Base-by-base conservation (phyloP, 2,113 vertebrate species). In the Zapus hudsonius region DNA sequence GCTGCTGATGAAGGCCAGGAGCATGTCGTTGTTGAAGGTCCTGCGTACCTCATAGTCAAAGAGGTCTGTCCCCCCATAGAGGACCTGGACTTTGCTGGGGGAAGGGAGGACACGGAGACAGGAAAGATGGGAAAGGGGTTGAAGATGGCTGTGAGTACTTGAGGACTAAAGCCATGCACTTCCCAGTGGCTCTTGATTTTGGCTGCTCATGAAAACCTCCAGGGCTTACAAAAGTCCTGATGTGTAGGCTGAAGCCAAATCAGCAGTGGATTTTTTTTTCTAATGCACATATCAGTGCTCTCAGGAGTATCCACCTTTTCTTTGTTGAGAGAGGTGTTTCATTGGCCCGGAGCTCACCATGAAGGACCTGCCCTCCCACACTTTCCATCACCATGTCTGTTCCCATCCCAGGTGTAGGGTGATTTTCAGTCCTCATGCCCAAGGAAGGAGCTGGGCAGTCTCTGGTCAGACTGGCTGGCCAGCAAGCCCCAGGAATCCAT, bases 21-120 rank as follows among this genome's bases (percentile, higher is more conserved):
- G 97, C 99, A 99, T 99, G 94, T 99, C 99, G 0, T 99, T 99
- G 97, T 99, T 98, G 98, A 99, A 99, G 52, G 99, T 99, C 94
- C 98, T 98, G 90, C 99, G 98, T 89, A 99, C 99, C 98, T 99
- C 99, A 1, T 99, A 98, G 74, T 99, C 99, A 89, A 99, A 99
- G 94, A 99, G 98, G 97, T 99, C 99, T 0, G 99, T 99, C 0
- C 99, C 99, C 0, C 99, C 99, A 0, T 99, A 99, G 10, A 99
- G 97, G 80, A 99, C 99, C 97, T 99, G 99, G 82, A 99, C 99
- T 97, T 99, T 99, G 97, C 99, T 99, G 95, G 61, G 52, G 17
- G 36, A 42, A 63, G 31, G 61, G 38, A 40, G 79, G 42, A 29
- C 7, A 15, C 0, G 16, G 85, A 57, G 47, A 91, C 25, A 86